phyloP scores from a whole-genome alignment of 2,113 vertebrate genomes.

The Macquaria australasica region DNA sequence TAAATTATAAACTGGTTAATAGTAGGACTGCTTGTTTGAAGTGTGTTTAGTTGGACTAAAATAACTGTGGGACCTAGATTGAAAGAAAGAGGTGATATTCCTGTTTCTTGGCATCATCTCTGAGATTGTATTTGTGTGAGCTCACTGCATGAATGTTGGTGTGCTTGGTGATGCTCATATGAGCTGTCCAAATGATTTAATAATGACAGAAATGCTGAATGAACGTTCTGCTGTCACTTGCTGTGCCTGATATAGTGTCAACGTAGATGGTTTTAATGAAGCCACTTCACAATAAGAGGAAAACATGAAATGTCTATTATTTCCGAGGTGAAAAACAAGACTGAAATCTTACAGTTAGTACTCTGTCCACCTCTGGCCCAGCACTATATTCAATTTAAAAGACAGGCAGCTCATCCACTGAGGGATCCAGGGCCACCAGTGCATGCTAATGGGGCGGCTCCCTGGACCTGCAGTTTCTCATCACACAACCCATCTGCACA shows the following conservation, averaged over 20 bases:
- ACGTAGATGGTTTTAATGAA: constrained; percentile 12
- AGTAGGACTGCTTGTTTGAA: not conserved
- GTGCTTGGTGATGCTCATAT: not conserved
- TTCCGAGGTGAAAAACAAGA: constrained; percentile 18
- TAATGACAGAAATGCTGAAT: constrained; percentile 17
- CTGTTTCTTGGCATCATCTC: not conserved
- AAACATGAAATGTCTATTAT: constrained; percentile 19
- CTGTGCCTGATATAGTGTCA: not conserved
- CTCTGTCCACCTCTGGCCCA: constrained; percentile 33
- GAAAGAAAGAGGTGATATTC: not conserved
- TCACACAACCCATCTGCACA: constrained; percentile 41
- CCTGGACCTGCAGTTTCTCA: constrained; percentile 34
- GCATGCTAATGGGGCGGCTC: constrained; percentile 52
- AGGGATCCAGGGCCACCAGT: constrained; percentile 24
- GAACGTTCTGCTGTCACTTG: constrained; percentile 4
- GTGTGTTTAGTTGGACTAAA: not conserved
- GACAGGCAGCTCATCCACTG: constrained; percentile 37
- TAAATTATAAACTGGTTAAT: not conserved
- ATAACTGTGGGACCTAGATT: not conserved
- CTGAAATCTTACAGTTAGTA: constrained; percentile 4
- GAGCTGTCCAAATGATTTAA: constrained; percentile 12
- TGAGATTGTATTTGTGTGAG: constrained; percentile 6
- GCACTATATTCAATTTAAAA: constrained; percentile 41
- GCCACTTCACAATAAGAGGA: not conserved
- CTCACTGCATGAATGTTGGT: not conserved